Evolutionary conservation across 1,140 invertebrate species (phyloP).

Genomic region (Cryptotermes secundus): DNA sequence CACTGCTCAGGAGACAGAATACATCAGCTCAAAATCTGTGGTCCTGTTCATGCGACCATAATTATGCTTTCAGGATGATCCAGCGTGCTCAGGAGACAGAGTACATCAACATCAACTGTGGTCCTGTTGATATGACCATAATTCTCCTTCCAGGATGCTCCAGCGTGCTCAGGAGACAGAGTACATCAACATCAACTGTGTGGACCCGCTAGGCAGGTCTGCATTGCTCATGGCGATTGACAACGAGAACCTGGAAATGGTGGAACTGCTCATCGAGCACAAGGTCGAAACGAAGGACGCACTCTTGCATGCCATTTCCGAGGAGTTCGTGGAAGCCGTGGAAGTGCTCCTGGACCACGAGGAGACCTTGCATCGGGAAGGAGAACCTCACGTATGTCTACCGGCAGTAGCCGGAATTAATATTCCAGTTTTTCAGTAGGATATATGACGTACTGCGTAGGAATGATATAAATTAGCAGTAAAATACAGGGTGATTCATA

Average conservation of each 20-base stretch:
- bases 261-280: conserved; percentile 88
- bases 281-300: conserved; percentile 91
- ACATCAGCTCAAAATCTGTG: too few species aligned
- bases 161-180: conserved; percentile 74
- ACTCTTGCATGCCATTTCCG: conserved; percentile 92
- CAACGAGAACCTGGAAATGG: conserved; percentile 99
- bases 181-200: conserved; percentile 94
- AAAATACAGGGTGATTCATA: too few species aligned
- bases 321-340: conserved; percentile 97
- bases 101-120: conserved; percentile 41
- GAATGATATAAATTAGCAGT: too few species aligned
- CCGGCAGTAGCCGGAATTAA: too few species aligned
- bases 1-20: too few species aligned
- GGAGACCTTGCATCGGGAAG: conserved; percentile 75
- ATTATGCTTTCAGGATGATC: conserved; percentile 60
- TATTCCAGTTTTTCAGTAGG: too few species aligned
- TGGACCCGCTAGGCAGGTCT: conserved; percentile 90
- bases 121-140: too few species aligned
- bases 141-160: conserved; percentile 60
- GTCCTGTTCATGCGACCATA: too few species aligned
- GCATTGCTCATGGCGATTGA: conserved; percentile 96
- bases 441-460: too few species aligned
- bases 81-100: conserved; percentile 50
- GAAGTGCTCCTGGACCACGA: conserved; percentile 93
- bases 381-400: conserved; percentile 74